Conservation (phyloP, 2,888 invertebrate species). For the Hypomecis atomaria region DNA sequence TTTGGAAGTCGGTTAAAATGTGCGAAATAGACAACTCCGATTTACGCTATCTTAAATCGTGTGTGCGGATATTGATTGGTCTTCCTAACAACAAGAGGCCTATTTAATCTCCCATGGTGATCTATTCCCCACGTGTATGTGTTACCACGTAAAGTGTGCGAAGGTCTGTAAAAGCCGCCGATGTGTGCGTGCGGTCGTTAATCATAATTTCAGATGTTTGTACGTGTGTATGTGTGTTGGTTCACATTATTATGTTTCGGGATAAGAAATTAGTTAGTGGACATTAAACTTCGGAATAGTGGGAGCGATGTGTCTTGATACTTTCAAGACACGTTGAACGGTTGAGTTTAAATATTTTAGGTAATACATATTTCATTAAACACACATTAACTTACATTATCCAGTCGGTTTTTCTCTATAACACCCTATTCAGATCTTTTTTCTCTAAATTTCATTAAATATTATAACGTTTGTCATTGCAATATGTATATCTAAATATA, state of each 20-base stretch:
- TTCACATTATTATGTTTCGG: conserved; percentile 84
- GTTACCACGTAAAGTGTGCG: conserved; percentile 44
- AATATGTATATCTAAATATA: no score
- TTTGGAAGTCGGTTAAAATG: no score
- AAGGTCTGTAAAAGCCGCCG: conserved; percentile 53
- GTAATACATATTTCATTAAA: not conserved
- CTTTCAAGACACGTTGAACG: conserved; percentile 1
- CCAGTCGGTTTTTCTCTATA: no score
- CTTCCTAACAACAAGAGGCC: conserved; percentile 55
- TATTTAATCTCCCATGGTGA: conserved; percentile 70
- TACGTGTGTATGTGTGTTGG: conserved; percentile 74
- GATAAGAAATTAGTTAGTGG: conserved; percentile 86
- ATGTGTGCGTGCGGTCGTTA: conserved; percentile 81
- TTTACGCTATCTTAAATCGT: not conserved
- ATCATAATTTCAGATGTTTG: conserved; percentile 85
- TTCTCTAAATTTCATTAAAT: no score
- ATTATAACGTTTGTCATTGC: no score
- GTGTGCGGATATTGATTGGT: conserved; percentile 62
- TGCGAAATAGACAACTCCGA: no score
- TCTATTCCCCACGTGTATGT: conserved; percentile 69
- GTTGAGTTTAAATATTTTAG: not conserved
- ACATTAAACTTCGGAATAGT: conserved; percentile 78
- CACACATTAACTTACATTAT: no score
- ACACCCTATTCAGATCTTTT: no score
- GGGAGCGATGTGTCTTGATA: conserved; percentile 53